Percentiles rank a stretch among this genome's conserved stretches.
Conservation (phyloP, 2,797 vertebrate genomes). For the Chromobotia macracanthus region DNA sequence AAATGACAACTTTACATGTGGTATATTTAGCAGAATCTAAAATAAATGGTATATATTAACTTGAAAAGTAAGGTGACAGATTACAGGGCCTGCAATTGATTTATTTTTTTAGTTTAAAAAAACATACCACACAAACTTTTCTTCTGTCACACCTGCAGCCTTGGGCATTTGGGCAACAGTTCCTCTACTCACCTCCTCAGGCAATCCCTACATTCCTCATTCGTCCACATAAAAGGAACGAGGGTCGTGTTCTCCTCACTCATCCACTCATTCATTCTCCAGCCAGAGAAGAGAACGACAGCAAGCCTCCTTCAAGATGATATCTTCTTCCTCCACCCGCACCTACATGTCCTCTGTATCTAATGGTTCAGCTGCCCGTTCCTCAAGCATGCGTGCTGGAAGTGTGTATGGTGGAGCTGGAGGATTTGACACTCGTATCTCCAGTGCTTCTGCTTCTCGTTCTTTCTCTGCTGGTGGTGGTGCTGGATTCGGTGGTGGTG, state of each 20-base stretch:
- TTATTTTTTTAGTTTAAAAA: neutral
- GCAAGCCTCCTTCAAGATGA: constrained; percentile 6
- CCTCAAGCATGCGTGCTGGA: constrained; percentile 53
- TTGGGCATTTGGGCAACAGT: neutral
- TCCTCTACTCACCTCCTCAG: neutral
- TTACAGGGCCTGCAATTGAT: too few relatives aligned
- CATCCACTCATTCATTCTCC: constrained; percentile 55
- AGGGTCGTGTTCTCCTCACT: neutral
- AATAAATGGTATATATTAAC: neutral
- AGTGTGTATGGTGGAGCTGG: constrained; percentile 71
- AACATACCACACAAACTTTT: neutral
- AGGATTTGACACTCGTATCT: constrained; percentile 60
- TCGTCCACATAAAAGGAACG: constrained; percentile 35
- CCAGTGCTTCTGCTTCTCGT: constrained; percentile 42
- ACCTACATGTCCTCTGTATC: constrained; percentile 8
- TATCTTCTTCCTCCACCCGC: constrained; percentile 13
- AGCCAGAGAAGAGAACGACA: constrained; percentile 56
- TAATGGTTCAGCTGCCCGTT: neutral
- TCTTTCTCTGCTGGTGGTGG: constrained; percentile 43
- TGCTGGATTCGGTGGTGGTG: neutral
- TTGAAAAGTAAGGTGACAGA: too few relatives aligned
- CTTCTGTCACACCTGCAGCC: neutral
- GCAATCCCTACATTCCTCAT: neutral
- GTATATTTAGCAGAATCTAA: neutral
- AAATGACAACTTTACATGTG: too few relatives aligned